A percentile compares a stretch with the other conserved stretches of the same genome.
These are phyloP conservation scores for Hemicentrotus pulcherrimus DNA, from an alignment of 35 echinoderm and acorn worm species.

Conservation along the genomic window DNA sequence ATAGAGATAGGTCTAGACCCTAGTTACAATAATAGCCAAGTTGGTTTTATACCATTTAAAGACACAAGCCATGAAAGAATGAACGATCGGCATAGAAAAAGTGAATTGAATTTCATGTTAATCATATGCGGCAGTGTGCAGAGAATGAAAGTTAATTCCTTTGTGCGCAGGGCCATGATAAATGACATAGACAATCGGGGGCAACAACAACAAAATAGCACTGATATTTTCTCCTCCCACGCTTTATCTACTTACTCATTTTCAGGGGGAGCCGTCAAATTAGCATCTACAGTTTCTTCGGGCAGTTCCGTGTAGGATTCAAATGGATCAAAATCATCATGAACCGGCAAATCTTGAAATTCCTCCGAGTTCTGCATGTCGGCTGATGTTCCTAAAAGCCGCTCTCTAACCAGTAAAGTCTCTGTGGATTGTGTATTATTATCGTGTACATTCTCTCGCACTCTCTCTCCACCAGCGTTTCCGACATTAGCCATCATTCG, in stretches of 20 bases:
- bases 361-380: conserved; percentile 71
- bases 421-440: background rate
- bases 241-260: conserved; percentile 47
- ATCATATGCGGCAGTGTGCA: background rate
- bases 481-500: conserved; percentile 53
- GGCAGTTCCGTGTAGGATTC: conserved; percentile 74
- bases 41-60: too few species aligned
- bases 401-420: conserved; percentile 40
- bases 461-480: conserved; percentile 26
- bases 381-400: conserved; percentile 63
- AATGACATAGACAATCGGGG: conserved; percentile 33
- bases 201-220: conserved; percentile 27
- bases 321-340: conserved; percentile 93
- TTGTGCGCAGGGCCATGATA: conserved; percentile 24
- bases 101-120: background rate
- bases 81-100: background rate
- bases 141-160: conserved; percentile 15
- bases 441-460: conserved; percentile 40
- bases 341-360: conserved; percentile 76
- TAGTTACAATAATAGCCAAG: too few species aligned
- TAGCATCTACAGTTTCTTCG: conserved; percentile 74
- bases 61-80: too few species aligned
- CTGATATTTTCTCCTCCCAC: conserved; percentile 42
- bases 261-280: conserved; percentile 63
- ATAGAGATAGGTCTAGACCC: too few species aligned